Evolutionary conservation across 2,797 vertebrate species (phyloP).

Genomic region (Arnoldichthys spilopterus): DNA sequence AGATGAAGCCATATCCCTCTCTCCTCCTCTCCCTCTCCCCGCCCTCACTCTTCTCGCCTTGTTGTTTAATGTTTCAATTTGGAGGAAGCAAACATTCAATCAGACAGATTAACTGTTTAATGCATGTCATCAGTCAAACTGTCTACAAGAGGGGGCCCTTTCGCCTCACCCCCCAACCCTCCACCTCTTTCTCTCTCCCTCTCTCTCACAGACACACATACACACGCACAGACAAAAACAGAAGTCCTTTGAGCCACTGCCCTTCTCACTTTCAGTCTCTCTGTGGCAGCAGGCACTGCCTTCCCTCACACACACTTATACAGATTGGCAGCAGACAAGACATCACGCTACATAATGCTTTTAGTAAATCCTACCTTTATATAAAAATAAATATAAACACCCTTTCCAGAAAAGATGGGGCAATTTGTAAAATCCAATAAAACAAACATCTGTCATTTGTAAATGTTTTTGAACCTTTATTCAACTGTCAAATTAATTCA

Average conservation of each 20-base stretch:
- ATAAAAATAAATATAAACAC: too few species aligned
- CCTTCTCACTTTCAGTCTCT: slow-evolving; percentile 75
- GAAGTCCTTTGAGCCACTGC: slow-evolving; percentile 57
- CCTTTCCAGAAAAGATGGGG: too few species aligned
- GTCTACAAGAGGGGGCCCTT: slow-evolving; percentile 88
- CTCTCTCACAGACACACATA: slow-evolving; percentile 72
- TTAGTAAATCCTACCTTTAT: too few species aligned
- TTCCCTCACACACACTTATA: slow-evolving; percentile 76
- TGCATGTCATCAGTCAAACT: slow-evolving; percentile 98
- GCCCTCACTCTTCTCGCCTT: slow-evolving; percentile 87
- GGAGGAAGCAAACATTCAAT: slow-evolving; percentile 99
- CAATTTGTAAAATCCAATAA: too few species aligned
- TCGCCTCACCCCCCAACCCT: slow-evolving; percentile 67
- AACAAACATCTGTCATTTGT: too few species aligned
- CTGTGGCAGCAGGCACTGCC: slow-evolving; percentile 71
- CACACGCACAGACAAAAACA: slow-evolving; percentile 59
- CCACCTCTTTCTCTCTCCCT: slow-evolving; percentile 67
- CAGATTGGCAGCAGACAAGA: slow-evolving; percentile 65
- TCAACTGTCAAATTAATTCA: too few species aligned
- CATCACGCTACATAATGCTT: slow-evolving; percentile 43
- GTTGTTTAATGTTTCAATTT: slow-evolving; percentile 99
- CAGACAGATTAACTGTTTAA: slow-evolving; percentile 99
- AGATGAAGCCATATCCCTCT: slow-evolving; percentile 93
- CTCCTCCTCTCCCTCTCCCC: slow-evolving; percentile 84
- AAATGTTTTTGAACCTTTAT: too few species aligned